Conservation (phyloP, 2,888 invertebrate genomes). For the Tetragonisca angustula region DNA sequence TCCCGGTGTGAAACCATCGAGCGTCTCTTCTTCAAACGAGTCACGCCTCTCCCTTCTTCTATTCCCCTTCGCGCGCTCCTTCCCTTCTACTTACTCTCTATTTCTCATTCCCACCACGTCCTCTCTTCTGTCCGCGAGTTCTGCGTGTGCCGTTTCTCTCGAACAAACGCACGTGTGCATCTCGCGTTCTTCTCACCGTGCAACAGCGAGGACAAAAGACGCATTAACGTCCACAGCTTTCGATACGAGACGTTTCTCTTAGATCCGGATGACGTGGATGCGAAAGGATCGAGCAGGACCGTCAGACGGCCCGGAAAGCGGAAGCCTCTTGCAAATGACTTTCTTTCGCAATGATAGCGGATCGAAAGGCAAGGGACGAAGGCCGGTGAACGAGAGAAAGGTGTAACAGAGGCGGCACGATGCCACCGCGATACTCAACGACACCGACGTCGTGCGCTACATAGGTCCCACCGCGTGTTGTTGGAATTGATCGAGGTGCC, state of each 20-base stretch:
- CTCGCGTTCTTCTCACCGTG: constrained; percentile 27
- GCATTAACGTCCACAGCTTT: constrained; percentile 1
- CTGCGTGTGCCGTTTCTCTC: constrained; percentile 4
- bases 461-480: constrained; percentile 82
- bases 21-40: constrained; percentile 40
- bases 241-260: background rate
- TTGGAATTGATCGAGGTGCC: constrained; percentile 88
- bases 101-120: constrained; percentile 38
- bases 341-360: constrained; percentile 61
- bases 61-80: background rate
- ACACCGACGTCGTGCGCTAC: constrained; percentile 73
- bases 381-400: constrained; percentile 53
- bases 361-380: constrained; percentile 57
- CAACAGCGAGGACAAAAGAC: constrained; percentile 36
- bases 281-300: background rate
- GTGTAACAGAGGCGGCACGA: constrained; percentile 43
- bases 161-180: constrained; percentile 42
- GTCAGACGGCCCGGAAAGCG: constrained; percentile 20
- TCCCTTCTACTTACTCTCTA: constrained; percentile 13
- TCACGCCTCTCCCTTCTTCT: constrained; percentile 33
- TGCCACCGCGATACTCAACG: constrained; percentile 25
- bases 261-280: background rate
- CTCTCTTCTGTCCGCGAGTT: constrained; percentile 22
- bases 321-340: constrained; percentile 31
- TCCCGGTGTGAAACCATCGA: constrained; percentile 8